Base-by-base conservation (phyloP, 1,140 invertebrate genomes). In the Coelopa frigida region DNA sequence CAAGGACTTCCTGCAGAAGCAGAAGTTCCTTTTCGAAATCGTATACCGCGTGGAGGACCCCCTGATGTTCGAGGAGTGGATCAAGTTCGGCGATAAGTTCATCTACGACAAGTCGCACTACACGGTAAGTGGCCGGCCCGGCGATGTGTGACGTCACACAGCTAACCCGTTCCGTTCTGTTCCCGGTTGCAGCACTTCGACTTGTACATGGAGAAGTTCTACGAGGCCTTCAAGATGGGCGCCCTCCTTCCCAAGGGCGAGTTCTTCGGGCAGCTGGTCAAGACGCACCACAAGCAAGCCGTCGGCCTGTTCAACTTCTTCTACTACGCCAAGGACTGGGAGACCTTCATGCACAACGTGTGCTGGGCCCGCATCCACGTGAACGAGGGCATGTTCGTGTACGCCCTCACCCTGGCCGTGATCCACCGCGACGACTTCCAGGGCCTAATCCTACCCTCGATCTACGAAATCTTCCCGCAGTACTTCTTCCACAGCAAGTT, bases 321-420 rank as follows among this genome's bases (percentile, higher is more conserved):
- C 54, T 82, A 78, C 66, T 77, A 76, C 53, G 81, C 82, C 43
- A 83, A 84, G 57, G 75, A 79, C 51, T 82, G 75, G 48, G 75
- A 78, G 1, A 77, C 72, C 6, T 83, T 84, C 63, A 75, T 73
- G 61, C 76, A 76, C 38, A 76, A 76, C 2, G 78, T 79, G 6
- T 55, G 73, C 5, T 82, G 73, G 71, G 77, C 78, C 11, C 74
- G 75, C 0, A 59, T 68, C 23, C 52, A 78, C 48, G 58, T 81
- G 2, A 83, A 83, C 58, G 72, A 79, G 56, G 76, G 73, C 8
- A 70, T 78, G 44, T 84, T 79, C 57, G 46, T 73, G 3, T 76
- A 75, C 43, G 73, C 78, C 2, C 63, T 80, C 52, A 78, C 73
- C 21, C 61, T 76, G 38, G 77, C 80, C 12, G 61, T 82, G 3